A percentile compares a stretch with the other conserved stretches of the same genome.
phyloP scores from a whole-genome alignment of 2,113 vertebrate species.

The Rhinogobius similis region DNA sequence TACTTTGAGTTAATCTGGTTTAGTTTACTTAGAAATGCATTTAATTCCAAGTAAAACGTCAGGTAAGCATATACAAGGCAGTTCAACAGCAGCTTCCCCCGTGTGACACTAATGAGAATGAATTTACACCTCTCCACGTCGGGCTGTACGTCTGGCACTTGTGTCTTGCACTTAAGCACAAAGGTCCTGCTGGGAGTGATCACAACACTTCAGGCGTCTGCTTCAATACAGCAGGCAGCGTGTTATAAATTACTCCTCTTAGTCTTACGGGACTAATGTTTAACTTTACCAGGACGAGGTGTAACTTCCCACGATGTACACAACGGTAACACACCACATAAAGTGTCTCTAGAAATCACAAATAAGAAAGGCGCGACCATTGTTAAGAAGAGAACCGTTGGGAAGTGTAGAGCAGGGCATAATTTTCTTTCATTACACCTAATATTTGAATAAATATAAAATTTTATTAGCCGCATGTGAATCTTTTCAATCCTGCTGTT shows the following conservation, averaged over 20 bases:
- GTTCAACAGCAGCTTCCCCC: neutral
- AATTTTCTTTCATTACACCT: neutral
- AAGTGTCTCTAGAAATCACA: neutral
- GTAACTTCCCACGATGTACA: conserved; percentile 9
- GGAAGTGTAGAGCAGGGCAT: neutral
- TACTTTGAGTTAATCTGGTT: neutral
- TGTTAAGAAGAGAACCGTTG: too few relatives aligned
- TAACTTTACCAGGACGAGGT: conserved; percentile 35
- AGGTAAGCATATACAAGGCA: neutral
- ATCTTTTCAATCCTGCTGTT: neutral
- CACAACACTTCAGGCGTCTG: conserved; percentile 26
- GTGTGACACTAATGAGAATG: conserved; percentile 5
- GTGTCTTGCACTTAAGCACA: conserved; percentile 33
- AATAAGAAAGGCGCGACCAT: neutral
- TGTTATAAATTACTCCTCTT: conserved; percentile 44
- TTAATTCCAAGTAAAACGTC: neutral
- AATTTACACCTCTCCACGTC: conserved; percentile 4
- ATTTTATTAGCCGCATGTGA: neutral
- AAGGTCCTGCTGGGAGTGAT: conserved; percentile 47
- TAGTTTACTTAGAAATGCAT: neutral
- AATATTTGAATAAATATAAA: neutral
- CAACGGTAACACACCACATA: neutral
- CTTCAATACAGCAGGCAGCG: neutral
- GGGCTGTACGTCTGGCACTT: conserved; percentile 12
- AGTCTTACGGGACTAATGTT: conserved; percentile 46